Evolutionary conservation across 2,113 vertebrate species (phyloP).

Genomic region (Ceratotherium simum): DNA sequence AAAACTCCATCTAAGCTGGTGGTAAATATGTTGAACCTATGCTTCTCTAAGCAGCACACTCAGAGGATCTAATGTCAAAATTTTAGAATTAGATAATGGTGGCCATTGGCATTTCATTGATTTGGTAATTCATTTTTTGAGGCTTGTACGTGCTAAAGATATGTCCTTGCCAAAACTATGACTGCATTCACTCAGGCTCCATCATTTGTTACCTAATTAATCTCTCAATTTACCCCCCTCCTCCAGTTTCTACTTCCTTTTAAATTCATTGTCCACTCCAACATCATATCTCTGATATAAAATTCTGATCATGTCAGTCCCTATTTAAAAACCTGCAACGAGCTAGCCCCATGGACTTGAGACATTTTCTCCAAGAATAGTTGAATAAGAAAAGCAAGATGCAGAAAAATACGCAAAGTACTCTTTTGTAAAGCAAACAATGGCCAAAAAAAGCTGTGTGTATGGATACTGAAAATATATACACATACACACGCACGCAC

Average conservation of each 20-base stretch:
- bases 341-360: not conserved
- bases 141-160: not conserved
- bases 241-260: not conserved
- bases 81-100: not conserved
- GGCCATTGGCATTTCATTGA: not conserved
- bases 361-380: conserved; percentile 37
- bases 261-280: not conserved
- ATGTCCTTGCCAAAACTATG: not conserved
- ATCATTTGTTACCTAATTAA: not conserved
- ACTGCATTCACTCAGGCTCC: not conserved
- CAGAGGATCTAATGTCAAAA: not conserved
- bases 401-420: conserved; percentile 39
- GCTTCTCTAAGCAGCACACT: not conserved
- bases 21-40: not conserved
- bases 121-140: not conserved
- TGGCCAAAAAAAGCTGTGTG: not conserved
- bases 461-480: not conserved
- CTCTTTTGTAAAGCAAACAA: conserved; percentile 43
- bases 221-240: not conserved
- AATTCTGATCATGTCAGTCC: not conserved
- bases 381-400: conserved; percentile 25
- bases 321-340: not conserved
- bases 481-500: not conserved
- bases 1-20: not conserved
- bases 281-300: not conserved